A percentile compares a stretch with the other conserved stretches of the same genome.
phyloP scores from a whole-genome alignment of 2,888 invertebrate species.

The Thecophora atra region DNA sequence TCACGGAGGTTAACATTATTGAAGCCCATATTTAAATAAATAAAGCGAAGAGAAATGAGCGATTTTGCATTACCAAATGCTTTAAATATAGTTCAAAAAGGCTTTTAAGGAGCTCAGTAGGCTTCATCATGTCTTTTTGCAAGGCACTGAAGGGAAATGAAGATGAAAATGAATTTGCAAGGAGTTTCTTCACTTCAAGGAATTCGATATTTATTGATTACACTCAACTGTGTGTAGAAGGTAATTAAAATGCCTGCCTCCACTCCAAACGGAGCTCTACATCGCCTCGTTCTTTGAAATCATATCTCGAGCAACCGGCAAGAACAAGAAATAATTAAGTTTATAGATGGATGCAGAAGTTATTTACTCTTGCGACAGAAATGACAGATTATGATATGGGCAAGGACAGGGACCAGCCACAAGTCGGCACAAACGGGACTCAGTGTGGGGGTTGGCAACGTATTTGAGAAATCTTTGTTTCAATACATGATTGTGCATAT shows the following conservation, averaged over 20 bases:
- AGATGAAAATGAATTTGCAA: no score
- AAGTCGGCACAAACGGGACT: no score
- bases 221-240: neutral
- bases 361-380: constrained; percentile 49
- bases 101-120: no score
- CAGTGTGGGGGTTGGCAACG: neutral
- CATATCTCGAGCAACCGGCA: neutral
- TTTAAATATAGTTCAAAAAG: no score
- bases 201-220: no score
- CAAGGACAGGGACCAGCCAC: neutral
- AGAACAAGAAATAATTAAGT: constrained; percentile 58
- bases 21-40: no score
- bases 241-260: constrained; percentile 26
- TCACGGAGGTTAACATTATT: no score
- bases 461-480: constrained; percentile 33
- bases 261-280: constrained; percentile 15
- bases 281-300: neutral
- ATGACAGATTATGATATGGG: constrained; percentile 48
- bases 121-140: no score
- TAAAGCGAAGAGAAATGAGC: no score
- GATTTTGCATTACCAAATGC: no score
- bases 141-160: no score
- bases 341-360: constrained; percentile 57
- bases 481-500: constrained; percentile 48
- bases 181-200: no score